Conservation (phyloP, 2,113 vertebrate species). For the Rutilus rutilus region DNA sequence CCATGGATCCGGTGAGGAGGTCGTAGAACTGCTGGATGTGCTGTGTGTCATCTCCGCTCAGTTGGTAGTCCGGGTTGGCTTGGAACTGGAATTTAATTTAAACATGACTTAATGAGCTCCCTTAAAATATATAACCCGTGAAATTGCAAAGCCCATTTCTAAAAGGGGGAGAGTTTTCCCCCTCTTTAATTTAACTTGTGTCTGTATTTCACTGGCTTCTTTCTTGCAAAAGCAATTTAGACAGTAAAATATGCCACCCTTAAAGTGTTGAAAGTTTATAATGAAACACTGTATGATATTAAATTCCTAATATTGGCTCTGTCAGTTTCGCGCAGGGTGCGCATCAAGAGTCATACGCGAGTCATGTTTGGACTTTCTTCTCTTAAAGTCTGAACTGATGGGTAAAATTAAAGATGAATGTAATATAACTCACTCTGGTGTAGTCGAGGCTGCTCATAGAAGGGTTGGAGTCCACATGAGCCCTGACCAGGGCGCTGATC, state of each 20-base stretch:
- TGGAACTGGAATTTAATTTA: slow-evolving; percentile 96
- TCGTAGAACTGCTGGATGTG: slow-evolving; percentile 99
- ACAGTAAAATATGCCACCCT: slow-evolving; percentile 74
- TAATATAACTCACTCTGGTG: slow-evolving; percentile 88
- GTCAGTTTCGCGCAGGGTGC: neutral
- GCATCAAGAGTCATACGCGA: neutral
- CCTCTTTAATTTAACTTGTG: slow-evolving; percentile 77
- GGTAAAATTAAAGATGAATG: neutral
- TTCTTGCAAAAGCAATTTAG: slow-evolving; percentile 83
- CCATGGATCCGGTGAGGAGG: slow-evolving; percentile 98
- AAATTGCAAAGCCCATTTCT: slow-evolving; percentile 86
- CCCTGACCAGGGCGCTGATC: slow-evolving; percentile 95
- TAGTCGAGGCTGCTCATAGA: slow-evolving; percentile 98
- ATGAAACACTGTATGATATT: slow-evolving; percentile 52
- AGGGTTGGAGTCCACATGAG: slow-evolving; percentile 98
- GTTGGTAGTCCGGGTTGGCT: slow-evolving; percentile 97
- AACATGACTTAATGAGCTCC: slow-evolving; percentile 90
- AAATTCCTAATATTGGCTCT: slow-evolving; percentile 55
- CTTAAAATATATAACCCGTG: slow-evolving; percentile 93
- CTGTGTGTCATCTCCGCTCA: slow-evolving; percentile 96
- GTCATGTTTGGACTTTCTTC: neutral
- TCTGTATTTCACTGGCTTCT: slow-evolving; percentile 84
- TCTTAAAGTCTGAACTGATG: neutral
- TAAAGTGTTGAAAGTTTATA: slow-evolving; percentile 67
- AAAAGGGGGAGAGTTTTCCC: slow-evolving; percentile 74